phyloP scores from a whole-genome alignment of 2,113 vertebrate species.

The Strix uralensis region DNA sequence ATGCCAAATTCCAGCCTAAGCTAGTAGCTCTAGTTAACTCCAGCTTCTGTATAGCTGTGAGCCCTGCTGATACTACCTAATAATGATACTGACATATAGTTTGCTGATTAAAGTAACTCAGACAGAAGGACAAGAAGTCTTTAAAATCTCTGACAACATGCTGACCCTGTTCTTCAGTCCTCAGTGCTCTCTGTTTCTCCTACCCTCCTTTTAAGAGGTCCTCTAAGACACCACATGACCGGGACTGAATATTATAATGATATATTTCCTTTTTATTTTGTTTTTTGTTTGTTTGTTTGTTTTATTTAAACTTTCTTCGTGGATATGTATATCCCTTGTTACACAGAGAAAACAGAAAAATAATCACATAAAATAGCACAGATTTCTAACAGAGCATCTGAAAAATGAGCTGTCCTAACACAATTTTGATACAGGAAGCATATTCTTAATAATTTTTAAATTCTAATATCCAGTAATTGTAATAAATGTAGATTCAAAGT shows the following conservation, averaged over 20 bases:
- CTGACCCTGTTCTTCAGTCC: background rate
- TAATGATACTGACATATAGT: background rate
- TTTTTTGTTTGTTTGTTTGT: background rate
- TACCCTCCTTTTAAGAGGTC: background rate
- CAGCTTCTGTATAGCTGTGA: background rate
- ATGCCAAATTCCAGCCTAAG: background rate
- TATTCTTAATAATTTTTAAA: background rate
- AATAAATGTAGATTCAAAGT: background rate
- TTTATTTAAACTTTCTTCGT: background rate
- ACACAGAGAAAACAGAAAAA: background rate
- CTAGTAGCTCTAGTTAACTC: background rate
- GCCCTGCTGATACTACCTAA: background rate
- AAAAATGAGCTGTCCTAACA: background rate
- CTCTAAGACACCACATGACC: background rate
- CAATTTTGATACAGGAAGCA: background rate
- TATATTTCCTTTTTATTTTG: background rate
- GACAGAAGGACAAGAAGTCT: background rate
- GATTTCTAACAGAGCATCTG: background rate
- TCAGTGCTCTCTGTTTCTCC: background rate
- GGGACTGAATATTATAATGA: background rate
- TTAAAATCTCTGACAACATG: background rate
- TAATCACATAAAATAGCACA: background rate
- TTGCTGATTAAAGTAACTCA: background rate
- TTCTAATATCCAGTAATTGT: background rate
- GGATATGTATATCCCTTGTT: background rate